A percentile compares a stretch with the other conserved stretches of the same genome.
These are phyloP conservation scores for Psylliodes chrysocephalus DNA, from an alignment of 2,888 invertebrate genomes.

Conservation along the genomic window DNA sequence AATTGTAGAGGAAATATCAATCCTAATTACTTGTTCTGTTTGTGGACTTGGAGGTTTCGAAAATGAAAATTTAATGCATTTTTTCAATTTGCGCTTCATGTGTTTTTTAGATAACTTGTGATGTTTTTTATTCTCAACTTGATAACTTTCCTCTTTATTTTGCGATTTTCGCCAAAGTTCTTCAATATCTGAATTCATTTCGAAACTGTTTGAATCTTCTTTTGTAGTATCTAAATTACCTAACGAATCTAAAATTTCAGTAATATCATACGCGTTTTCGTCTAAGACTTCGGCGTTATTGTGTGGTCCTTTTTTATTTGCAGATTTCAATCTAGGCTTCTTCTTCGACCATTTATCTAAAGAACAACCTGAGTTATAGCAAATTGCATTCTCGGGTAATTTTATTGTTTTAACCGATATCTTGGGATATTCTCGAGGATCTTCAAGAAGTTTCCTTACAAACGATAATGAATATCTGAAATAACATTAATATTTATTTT, in stretches of 20 bases:
- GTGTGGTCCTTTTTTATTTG: conserved; percentile 26
- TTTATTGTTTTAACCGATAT: conserved; percentile 53
- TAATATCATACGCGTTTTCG: conserved; percentile 39
- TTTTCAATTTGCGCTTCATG: conserved; percentile 48
- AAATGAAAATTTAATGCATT: conserved; percentile 57
- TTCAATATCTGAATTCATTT: conserved; percentile 58
- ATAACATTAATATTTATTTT: no score
- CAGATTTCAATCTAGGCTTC: conserved; percentile 55
- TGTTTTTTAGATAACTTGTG: conserved; percentile 34
- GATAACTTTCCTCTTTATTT: conserved; percentile 22
- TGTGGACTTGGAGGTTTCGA: conserved; percentile 61
- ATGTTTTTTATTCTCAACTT: conserved; percentile 30
- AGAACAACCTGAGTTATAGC: conserved; percentile 57
- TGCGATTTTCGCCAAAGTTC: conserved; percentile 49
- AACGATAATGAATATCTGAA: conserved; percentile 29
- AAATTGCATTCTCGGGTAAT: conserved; percentile 51
- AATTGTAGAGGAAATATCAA: conserved; percentile 61
- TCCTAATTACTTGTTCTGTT: conserved; percentile 61
- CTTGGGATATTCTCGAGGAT: conserved; percentile 29
- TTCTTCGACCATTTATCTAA: conserved; percentile 59
- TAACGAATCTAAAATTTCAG: conserved; percentile 40
- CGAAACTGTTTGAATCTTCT: conserved; percentile 27
- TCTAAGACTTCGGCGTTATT: conserved; percentile 34
- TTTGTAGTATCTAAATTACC: conserved; percentile 24
- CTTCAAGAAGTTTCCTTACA: conserved; percentile 18